Conservation (phyloP, 2,888 invertebrate species). For the Leptodirus hochenwartii region DNA sequence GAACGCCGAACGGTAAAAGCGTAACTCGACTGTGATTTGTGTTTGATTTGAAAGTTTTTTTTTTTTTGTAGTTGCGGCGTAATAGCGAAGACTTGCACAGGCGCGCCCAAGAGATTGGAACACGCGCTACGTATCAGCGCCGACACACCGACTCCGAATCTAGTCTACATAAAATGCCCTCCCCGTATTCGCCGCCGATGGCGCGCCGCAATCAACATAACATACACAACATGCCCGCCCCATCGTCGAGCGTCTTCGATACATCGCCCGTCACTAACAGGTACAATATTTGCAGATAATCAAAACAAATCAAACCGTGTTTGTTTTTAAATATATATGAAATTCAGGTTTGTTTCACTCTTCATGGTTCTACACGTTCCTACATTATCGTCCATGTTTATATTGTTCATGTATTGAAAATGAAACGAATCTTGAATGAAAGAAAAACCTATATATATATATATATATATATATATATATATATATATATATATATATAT, state of each 20-base stretch:
- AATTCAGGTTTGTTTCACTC: no score
- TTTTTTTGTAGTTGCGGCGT: constrained; percentile 36
- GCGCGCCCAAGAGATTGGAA: constrained; percentile 30
- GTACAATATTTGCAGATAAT: no score
- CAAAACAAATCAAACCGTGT: no score
- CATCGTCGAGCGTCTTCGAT: constrained; percentile 22
- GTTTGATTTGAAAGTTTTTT: no score
- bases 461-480: no score
- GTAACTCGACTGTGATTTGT: constrained; percentile 6
- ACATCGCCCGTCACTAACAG: constrained; percentile 21
- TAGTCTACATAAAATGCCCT: constrained; percentile 23
- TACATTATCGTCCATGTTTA: no score
- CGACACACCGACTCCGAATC: constrained; percentile 21
- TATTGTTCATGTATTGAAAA: no score
- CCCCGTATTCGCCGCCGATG: constrained; percentile 28
- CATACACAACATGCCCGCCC: constrained; percentile 30
- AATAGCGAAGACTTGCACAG: constrained; percentile 30
- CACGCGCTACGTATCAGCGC: constrained; percentile 28
- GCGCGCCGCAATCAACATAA: constrained; percentile 18
- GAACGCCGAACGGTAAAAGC: constrained; percentile 22
- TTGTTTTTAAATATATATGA: no score
- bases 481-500: no score
- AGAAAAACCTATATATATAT: no score
- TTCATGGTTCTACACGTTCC: no score
- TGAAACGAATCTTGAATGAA: no score